Base-by-base conservation (phyloP, 1,140 invertebrate species). In the Eumaeus atala region DNA sequence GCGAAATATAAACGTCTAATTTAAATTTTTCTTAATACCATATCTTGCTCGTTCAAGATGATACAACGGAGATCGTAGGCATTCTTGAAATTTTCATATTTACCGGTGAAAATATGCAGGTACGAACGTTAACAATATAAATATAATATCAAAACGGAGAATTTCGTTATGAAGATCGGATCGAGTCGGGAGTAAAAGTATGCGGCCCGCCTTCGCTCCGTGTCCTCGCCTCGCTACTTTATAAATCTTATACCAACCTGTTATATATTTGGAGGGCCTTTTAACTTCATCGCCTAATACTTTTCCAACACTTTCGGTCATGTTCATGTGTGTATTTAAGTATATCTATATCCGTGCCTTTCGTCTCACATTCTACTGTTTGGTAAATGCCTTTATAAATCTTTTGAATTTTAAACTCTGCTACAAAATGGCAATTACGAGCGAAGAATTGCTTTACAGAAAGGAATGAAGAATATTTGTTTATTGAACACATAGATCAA, bases 161-260 rank as follows among this genome's bases (percentile, higher is more conserved):
- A 86, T 86, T 86, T 86, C 75, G 77, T 86, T 86, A 86, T 86
- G 83, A 86, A 86, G 80, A 86, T 82, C 78, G 71, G 83, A 76
- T 80, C 78, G 71, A 78, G 75, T 82, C 77, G 70, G 59, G 69
- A 70, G 77, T 70, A 72, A 80, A 85, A 76, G 66, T 82, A 86
- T 84, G 78, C 77, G 70, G 72, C 61, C 67, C 64, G 64, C 66
- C 70, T 61, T 62, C 61, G 51, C 56, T 54, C 49, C 61, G 61
- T 57, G 44, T 54, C n/a, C n/a, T n/a, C 59, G 51, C 62, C 54
- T 58, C 57, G 64, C 62, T 67, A 69, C 71, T 74, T 73, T 68
- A 72, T 73, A 72, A 72, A 74, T 73, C 51, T 18, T 12, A 49
- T 49, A 49, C 10, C 48, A 49, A 17, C 21, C n/a, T 42, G 37